Conservation (phyloP, 1,140 invertebrate genomes). For the Drosophila micromelanica region DNA sequence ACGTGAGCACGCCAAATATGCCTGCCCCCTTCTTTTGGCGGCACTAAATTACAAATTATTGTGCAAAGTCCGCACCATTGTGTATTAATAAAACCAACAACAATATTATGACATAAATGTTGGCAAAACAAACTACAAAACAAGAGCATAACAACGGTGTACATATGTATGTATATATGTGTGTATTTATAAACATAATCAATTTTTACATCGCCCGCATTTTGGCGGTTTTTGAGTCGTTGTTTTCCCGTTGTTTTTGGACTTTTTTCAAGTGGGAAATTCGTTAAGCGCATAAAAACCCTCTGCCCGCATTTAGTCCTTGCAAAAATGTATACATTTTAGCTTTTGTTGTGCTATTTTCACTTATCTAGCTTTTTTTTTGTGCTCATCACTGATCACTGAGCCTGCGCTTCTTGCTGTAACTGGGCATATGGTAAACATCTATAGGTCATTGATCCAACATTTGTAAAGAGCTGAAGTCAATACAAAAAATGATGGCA, state of each 20-base stretch:
- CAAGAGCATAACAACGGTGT: slow-evolving; percentile 34
- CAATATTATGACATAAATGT: slow-evolving; percentile 60
- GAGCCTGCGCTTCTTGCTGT: neutral
- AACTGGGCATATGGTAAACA: neutral
- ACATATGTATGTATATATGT: neutral
- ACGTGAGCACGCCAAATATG: slow-evolving; percentile 47
- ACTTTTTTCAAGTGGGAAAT: neutral
- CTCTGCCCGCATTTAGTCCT: neutral
- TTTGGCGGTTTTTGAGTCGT: neutral
- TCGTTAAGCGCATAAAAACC: neutral
- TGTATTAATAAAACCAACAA: slow-evolving; percentile 54
- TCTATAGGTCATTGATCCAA: slow-evolving; percentile 48
- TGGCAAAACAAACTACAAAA: slow-evolving; percentile 36
- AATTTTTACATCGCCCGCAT: slow-evolving; percentile 18
- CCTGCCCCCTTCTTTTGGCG: slow-evolving; percentile 7
- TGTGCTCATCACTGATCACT: neutral
- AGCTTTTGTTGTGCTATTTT: too few species aligned
- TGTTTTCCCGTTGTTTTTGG: neutral
- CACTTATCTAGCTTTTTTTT: neutral
- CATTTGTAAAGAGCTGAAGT: slow-evolving; percentile 5
- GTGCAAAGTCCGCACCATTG: slow-evolving; percentile 52
- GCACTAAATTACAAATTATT: slow-evolving; percentile 47
- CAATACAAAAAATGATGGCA: neutral
- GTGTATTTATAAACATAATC: slow-evolving; percentile 1
- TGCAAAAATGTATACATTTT: too few species aligned